phyloP scores from a whole-genome alignment of 2,113 vertebrate genomes.

The Chrysochloris asiatica region DNA sequence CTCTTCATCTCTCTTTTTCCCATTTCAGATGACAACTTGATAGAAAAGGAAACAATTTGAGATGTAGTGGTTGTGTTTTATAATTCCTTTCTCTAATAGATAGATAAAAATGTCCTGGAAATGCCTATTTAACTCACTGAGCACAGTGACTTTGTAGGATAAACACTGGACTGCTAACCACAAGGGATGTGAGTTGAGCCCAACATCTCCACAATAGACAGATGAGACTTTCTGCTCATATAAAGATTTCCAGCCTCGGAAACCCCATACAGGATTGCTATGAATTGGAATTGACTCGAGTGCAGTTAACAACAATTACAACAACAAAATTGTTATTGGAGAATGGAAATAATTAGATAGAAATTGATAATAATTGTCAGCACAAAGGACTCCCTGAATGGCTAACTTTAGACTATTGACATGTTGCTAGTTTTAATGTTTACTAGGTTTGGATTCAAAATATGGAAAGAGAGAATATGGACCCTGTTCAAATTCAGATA shows the following conservation, averaged over 20 bases:
- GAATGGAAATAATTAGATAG: neutral
- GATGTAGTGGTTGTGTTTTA: constrained; percentile 3
- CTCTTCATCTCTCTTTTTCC: constrained; percentile 16
- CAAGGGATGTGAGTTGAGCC: too few species aligned
- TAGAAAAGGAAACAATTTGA: constrained; percentile 13
- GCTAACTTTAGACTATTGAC: neutral
- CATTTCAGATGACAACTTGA: constrained; percentile 38
- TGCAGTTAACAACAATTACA: too few species aligned
- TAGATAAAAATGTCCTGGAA: constrained; percentile 13
- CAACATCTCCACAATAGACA: too few species aligned
- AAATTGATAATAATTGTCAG: neutral
- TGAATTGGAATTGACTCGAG: too few species aligned
- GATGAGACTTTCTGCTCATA: too few species aligned
- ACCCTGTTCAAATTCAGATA: neutral
- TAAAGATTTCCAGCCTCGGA: too few species aligned
- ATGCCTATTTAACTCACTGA: constrained; percentile 20
- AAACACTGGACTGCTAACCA: too few species aligned
- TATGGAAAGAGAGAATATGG: neutral
- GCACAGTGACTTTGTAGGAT: too few species aligned
- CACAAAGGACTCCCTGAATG: neutral
- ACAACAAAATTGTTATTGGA: neutral
- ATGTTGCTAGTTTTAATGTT: neutral
- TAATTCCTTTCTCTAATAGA: constrained; percentile 34
- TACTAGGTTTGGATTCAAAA: neutral
- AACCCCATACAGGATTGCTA: too few species aligned